phyloP scores from a whole-genome alignment of 37 sponge, comb jelly and placozoan genomes.

The Chondrilla cf. caribensis region DNA sequence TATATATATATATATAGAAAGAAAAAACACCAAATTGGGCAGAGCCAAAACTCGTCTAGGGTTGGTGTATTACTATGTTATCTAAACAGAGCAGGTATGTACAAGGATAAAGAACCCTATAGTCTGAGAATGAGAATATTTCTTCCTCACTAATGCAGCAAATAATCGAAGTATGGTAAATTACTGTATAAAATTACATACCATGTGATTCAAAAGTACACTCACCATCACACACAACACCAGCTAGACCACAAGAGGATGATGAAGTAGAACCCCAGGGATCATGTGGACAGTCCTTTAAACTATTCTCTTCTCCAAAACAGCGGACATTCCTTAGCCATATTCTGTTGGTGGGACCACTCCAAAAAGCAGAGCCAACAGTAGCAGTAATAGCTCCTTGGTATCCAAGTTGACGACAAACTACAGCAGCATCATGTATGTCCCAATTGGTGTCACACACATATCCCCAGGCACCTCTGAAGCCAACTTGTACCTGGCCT shows the following conservation, averaged over 20 bases:
- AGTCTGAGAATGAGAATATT: no score
- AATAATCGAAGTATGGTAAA: no score
- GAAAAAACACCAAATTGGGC: no score
- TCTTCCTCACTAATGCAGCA: no score
- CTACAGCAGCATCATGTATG: background rate
- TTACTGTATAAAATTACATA: no score
- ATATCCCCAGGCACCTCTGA: background rate
- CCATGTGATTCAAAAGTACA: background rate
- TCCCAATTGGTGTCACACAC: background rate
- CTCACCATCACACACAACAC: constrained; percentile 12
- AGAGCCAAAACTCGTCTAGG: no score
- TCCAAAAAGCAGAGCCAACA: background rate
- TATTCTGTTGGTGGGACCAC: background rate
- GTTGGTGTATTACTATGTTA: no score
- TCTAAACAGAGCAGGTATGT: no score
- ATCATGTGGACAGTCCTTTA: background rate
- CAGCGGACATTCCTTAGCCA: background rate
- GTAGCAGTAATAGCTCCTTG: background rate
- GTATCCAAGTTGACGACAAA: constrained; percentile 9
- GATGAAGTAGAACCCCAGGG: background rate
- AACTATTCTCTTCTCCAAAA: background rate
- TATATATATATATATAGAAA: no score
- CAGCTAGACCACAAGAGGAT: background rate
- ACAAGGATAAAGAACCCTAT: no score
- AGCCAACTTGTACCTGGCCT: background rate